Percentiles rank a stretch among this genome's conserved stretches.
phyloP scores from a whole-genome alignment of 2,797 vertebrate genomes.

The Tenualosa thibaudeaui region DNA sequence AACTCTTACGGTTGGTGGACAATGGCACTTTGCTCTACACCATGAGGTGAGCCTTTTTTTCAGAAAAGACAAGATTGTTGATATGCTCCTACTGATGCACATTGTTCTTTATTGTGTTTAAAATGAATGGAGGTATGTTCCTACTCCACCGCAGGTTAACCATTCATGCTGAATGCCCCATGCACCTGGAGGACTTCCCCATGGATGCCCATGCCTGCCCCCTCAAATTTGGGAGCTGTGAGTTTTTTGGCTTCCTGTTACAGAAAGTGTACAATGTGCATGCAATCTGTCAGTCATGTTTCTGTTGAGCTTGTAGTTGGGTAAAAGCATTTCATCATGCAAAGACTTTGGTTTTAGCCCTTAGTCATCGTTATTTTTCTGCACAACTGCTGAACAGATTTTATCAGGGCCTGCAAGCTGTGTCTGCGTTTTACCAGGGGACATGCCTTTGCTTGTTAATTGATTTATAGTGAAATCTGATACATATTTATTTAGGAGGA shows the following conservation, averaged over 20 bases:
- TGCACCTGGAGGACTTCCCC: conserved; percentile 98
- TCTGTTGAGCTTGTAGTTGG: neutral
- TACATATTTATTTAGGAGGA: neutral
- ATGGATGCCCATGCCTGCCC: conserved; percentile 98
- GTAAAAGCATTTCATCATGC: neutral
- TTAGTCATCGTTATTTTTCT: neutral
- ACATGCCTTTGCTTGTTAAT: neutral
- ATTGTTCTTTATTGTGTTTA: neutral
- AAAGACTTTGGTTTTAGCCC: neutral
- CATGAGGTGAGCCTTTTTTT: conserved; percentile 83
- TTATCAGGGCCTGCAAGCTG: neutral
- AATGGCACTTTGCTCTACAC: conserved; percentile 97
- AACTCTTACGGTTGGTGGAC: conserved; percentile 94
- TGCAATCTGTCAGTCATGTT: neutral
- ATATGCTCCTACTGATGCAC: neutral
- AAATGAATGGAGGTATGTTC: neutral
- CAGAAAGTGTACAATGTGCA: neutral
- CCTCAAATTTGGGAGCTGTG: conserved; percentile 97
- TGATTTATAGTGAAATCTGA: neutral
- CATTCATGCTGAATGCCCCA: conserved; percentile 96
- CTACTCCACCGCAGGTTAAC: conserved; percentile 78
- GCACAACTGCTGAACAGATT: neutral
- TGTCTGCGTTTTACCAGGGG: neutral
- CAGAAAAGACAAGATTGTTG: neutral
- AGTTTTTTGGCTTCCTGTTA: conserved; percentile 60